Percentiles rank a stretch among this genome's conserved stretches.
These are phyloP conservation scores for Eurypyga helias DNA, from an alignment of 2,113 vertebrate species.

Conservation along the genomic window DNA sequence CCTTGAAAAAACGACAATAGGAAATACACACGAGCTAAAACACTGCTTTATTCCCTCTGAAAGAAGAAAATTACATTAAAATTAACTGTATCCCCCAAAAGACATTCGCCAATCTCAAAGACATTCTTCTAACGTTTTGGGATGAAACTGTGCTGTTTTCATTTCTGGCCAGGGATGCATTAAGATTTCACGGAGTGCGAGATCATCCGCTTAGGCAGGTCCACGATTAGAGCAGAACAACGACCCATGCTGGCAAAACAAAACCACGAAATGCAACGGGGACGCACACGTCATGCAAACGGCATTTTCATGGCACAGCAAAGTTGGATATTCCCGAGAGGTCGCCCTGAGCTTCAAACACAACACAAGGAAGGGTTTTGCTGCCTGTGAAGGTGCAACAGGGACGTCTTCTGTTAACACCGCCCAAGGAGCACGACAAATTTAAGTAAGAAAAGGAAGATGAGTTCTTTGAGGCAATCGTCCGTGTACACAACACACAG, in stretches of 20 bases:
- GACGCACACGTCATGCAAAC: neutral
- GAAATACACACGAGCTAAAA: neutral
- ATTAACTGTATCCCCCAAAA: neutral
- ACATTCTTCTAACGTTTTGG: neutral
- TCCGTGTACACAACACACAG: neutral
- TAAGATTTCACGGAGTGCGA: constrained; percentile 7
- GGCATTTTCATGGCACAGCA: neutral
- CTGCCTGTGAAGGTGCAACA: neutral
- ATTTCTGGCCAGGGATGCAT: neutral
- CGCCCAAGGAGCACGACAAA: neutral
- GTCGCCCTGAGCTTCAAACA: constrained; percentile 12
- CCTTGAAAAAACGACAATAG: neutral
- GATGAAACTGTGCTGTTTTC: constrained; percentile 21
- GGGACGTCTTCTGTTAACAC: neutral
- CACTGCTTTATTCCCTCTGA: neutral
- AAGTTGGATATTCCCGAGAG: constrained; percentile 39
- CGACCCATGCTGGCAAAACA: neutral
- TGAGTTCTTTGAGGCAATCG: neutral
- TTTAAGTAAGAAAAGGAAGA: constrained; percentile 14
- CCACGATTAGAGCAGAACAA: neutral
- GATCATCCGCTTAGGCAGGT: constrained; percentile 4
- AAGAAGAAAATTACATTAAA: neutral
- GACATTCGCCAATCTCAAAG: neutral
- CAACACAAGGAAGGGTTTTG: neutral
- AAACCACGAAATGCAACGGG: neutral